Base-by-base conservation (phyloP, 2,888 invertebrate species). In the Podotricha telesiphe region DNA sequence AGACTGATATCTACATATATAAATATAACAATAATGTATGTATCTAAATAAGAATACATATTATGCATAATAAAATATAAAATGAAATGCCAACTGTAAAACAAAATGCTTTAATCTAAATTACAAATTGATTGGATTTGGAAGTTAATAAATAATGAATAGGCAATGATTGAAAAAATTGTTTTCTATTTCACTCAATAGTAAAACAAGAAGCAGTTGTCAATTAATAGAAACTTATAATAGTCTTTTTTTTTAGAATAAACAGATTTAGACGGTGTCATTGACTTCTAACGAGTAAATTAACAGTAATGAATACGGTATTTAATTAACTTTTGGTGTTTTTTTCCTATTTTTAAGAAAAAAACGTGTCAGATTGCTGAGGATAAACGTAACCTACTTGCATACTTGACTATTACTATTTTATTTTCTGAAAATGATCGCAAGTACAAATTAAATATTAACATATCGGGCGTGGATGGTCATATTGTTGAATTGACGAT, bases 231-330 rank as follows among this genome's bases (percentile, higher is more conserved):
- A 28, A 34, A 17, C 28, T 1, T 53, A 53, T 34, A 17, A 15
- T n/a, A 1, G 0, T n/a, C 2, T 53, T 28, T 53, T 28, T 28
- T 53, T 8, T 28, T 2, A 53, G n/a, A 53, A 28, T n/a, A 53
- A 53, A 53, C 28, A 53, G 28, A 53, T 28, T 28, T 10, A 55
- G 11, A 34, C 28, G 10, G 28, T n/a, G 53, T 53, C 53, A 53
- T 53, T 53, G 53, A 34, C 53, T 55, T 55, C 17, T 10, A 55
- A n/a, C 53, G 53, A 55, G 17, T 55, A 55, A 55, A 17, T n/a
- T 34, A 55, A 55, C 34, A 34, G 53, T 55, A 55, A 34, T 55
- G 34, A 17, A n/a, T 34, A 34, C 53, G 53, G 53, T 55, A 34
- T 11, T 53, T 53, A 7, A 4, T 13, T 13, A 13, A 3, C 7